Evolutionary conservation across 1,140 invertebrate genomes (phyloP).

Genomic region (Linepithema humile): DNA sequence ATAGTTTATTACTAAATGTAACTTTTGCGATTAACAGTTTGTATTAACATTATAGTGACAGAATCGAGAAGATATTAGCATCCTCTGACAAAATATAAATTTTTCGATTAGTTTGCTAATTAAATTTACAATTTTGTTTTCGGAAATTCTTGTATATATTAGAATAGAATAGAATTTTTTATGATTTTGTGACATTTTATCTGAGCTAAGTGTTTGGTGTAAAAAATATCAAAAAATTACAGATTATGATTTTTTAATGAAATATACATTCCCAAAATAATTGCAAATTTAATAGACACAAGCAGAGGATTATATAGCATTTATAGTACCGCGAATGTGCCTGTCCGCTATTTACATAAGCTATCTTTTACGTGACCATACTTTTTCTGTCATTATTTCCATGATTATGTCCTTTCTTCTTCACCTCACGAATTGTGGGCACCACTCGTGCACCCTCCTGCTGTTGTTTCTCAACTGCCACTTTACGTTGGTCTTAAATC

Average conservation of each 20-base stretch:
- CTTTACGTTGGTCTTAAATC: conserved; percentile 27
- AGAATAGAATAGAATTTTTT: neutral
- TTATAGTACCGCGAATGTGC: neutral
- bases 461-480: neutral
- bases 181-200: neutral
- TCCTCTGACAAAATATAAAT: neutral
- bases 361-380: neutral
- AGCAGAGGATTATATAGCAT: neutral
- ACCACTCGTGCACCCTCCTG: neutral
- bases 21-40: neutral
- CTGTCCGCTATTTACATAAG: neutral
- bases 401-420: neutral
- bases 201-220: neutral
- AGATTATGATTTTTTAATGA: neutral
- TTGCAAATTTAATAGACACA: neutral
- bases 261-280: neutral
- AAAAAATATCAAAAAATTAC: neutral
- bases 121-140: neutral
- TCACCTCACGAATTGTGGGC: neutral
- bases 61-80: neutral
- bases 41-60: neutral
- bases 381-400: neutral
- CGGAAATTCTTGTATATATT: neutral
- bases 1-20: neutral
- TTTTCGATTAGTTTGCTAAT: neutral